Evolutionary conservation across 2,797 vertebrate genomes (phyloP), one percentile per base, ranked within the genome.

Genomic region (Microctenopoma lineatum): DNA sequence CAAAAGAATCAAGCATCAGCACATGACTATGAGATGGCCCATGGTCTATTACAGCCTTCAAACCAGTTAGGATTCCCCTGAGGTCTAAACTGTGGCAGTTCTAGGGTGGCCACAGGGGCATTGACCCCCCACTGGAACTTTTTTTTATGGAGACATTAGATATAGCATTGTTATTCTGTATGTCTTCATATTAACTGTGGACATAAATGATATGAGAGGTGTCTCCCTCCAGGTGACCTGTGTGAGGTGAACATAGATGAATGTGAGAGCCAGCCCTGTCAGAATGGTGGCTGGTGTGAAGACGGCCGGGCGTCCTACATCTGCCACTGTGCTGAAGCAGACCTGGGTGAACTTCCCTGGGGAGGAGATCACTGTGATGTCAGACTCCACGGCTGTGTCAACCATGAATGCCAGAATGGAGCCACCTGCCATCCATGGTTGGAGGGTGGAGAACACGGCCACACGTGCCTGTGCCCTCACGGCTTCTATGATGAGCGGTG

Each of bases 231-330:
- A 99, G 97, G 97, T 80, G 83, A 91, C 44, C 89, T 91, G 0
- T 99, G 97, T 81, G 94, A 96, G 80, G 89, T 94, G 3, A 91
- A 98, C 69, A 91, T 96, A 32, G 92, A 98, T 4, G 97, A 99
- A 57, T 99, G 97, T 73, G 93, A 93, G 80, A 95, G 92, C 39
- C 90, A 92, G 59, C 97, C 97, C 32, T 99, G 97, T 85, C 84
- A 95, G 83, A 96, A 97, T 0, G 95, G 95, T 5, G 97, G 95
- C 32, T 86, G 87, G 85, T 99, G 97, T 67, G 92, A 95, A 41
- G 96, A 98, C 59, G 75, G 87, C 13, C 83, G 94, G 45, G 95
- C 95, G 0, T 93, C 95, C 84, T 98, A 96, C 67, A 83, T 60
- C 80, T 99, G 97, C 87, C 88, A 87, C 80, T 99, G 97, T 87